Evolutionary conservation across 2,113 vertebrate species (phyloP), one percentile per base, ranked within the genome.

Genomic region (Labrus mixtus): DNA sequence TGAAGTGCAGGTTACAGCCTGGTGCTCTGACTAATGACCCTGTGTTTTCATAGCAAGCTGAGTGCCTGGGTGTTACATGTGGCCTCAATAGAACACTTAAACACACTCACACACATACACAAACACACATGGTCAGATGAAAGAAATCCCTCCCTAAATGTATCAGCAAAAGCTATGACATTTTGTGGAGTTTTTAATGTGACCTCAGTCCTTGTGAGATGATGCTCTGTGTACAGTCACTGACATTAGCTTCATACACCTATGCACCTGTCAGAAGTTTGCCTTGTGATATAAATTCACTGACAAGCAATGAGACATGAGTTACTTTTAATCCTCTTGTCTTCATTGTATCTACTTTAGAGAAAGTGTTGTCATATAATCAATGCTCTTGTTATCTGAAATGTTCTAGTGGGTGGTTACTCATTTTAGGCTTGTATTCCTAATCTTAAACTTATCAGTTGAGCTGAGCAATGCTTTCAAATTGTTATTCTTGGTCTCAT

Each of bases 1-100:
- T 85, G 73, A 82, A 72, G 70, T 79, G 79, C 69, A 90, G 90
- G 87, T 90, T 87, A 88, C 71, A 80, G 68, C 77, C 78, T 66
- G 53, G 67, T 69, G 76, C 70, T 76, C 69, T 68, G 33, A 59
- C 83, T 90, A 89, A 90, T 87, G 89, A 90, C 88, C 86, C 58
- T 59, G 67, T 93, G 91, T 92, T 93, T 93, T 91, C 88, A 90
- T 75, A 79, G 91, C 59, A 76, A 88, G 85, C 76, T 29, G 78
- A 92, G 85, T 71, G 81, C 75, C 63, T 68, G 78, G 55, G 83
- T 86, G 88, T 86, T 89, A 91, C 89, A 92, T 91, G 78, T 92
- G 91, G 89, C 83, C 86, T 86, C 87, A 91, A 90, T 91, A 87
- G 74, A 90, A 66, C 59, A 62, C n/a, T 17, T 83, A 71, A 73